These are phyloP conservation scores for Burhinus oedicnemus DNA, from an alignment of 2,113 vertebrate genomes.

Conservation along the genomic window DNA sequence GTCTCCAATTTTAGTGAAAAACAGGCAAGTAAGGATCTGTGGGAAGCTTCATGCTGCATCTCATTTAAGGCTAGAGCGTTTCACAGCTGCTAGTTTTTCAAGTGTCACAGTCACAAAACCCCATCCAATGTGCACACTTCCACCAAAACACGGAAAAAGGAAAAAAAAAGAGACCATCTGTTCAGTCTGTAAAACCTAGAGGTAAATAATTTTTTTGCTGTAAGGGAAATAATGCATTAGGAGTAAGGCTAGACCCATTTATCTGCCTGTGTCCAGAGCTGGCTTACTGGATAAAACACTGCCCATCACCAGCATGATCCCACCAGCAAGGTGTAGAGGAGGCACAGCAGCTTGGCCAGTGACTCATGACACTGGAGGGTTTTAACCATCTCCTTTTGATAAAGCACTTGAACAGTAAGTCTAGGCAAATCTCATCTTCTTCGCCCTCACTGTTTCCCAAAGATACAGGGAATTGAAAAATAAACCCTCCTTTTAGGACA, in stretches of 20 bases:
- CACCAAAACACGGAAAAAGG: conserved; percentile 27
- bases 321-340: neutral
- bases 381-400: neutral
- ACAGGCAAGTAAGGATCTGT: neutral
- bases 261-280: neutral
- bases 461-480: neutral
- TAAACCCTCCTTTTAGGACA: neutral
- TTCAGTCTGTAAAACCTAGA: conserved; percentile 33
- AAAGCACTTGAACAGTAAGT: neutral
- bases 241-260: neutral
- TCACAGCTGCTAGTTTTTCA: conserved; percentile 51
- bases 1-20: conserved; percentile 20
- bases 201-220: neutral
- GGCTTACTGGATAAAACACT: neutral
- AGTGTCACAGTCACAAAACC: conserved; percentile 50
- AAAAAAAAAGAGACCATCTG: conserved; percentile 12
- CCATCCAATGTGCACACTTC: conserved; percentile 11
- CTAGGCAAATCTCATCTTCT: neutral
- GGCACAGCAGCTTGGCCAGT: neutral
- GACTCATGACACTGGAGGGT: neutral
- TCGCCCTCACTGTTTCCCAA: neutral
- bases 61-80: neutral
- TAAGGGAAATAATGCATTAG: neutral
- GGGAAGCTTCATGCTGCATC: conserved; percentile 38
- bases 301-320: neutral